These are phyloP conservation scores for Aspidiotus rigidus DNA, from an alignment of 2,888 invertebrate species.

Conservation along the genomic window DNA sequence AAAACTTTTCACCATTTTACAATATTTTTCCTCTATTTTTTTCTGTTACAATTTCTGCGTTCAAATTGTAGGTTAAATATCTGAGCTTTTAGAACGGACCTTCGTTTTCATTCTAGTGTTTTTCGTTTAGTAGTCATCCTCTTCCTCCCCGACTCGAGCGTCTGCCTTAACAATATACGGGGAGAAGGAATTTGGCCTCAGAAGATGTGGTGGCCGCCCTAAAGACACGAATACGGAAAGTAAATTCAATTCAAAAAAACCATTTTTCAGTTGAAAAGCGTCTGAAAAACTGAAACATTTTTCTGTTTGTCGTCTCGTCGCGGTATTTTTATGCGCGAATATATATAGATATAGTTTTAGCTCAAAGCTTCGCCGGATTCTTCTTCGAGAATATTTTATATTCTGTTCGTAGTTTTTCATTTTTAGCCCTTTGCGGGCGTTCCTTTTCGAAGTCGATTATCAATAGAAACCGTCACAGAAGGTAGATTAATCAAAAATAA, in stretches of 20 bases:
- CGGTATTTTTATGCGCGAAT: too few relatives aligned
- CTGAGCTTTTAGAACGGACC: slow-evolving; percentile 18
- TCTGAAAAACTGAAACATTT: too few relatives aligned
- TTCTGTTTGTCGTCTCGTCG: too few relatives aligned
- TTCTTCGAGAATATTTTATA: too few relatives aligned
- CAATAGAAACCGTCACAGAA: too few relatives aligned
- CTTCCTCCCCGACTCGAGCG: too few relatives aligned
- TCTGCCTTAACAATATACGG: neutral
- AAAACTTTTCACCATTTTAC: slow-evolving; percentile 28
- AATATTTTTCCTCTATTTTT: slow-evolving; percentile 13
- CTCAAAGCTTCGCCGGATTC: too few relatives aligned
- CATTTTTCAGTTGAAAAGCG: slow-evolving; percentile 15
- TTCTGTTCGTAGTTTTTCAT: neutral
- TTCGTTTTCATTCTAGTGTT: neutral
- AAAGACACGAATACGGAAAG: neutral
- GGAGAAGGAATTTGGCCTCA: neutral
- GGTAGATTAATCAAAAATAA: neutral
- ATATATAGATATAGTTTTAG: too few relatives aligned
- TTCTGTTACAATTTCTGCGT: slow-evolving; percentile 3
- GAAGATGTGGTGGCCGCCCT: neutral
- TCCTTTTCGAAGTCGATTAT: neutral
- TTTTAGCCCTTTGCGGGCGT: neutral
- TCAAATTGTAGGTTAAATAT: slow-evolving; percentile 28
- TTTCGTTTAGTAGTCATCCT: too few relatives aligned
- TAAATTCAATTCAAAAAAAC: slow-evolving; percentile 22